Base-by-base conservation (phyloP, 2,797 vertebrate genomes). In the Miichthys miiuy region DNA sequence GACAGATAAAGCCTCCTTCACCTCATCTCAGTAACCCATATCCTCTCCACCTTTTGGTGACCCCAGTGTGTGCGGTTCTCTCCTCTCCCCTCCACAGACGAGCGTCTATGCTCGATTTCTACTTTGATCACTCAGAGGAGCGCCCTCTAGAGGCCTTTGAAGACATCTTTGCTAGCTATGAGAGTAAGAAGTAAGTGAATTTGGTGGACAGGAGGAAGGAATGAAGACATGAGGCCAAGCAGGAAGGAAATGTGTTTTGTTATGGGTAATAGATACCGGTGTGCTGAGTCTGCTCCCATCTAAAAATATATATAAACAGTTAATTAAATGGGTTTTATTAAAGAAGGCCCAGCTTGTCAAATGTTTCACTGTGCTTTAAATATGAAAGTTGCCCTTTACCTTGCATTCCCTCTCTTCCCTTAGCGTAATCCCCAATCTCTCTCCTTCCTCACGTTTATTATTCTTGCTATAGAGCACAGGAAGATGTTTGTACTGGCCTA, bases 131-230 rank as follows among this genome's bases (percentile, higher is more conserved):
- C 93, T 97, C 97, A 96, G 97, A 97, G 95, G 98, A 99, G 94
- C 96, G 96, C 95, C 95, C 96, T 96, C 95, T 98, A 96, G 97
- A 97, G 96, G 95, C 96, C 94, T 98, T 99, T 89, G 98, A 99
- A 95, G 98, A 99, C 97, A 97, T 99, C 97, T 96, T 99, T 97
- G 96, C 96, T 97, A 97, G 96, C 94, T 98, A 95, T 97, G 97
- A 98, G 94, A 98, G 92, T 96, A 99, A 97, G 94, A 99, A 99
- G 98, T 98, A 98, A 99, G 98, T 98, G 95, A 93, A 90, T 90
- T 69, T 87, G 85, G 77, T 88, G 80, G 79, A 85, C 65, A 81
- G 87, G 79, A 85, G 48, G 72, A 77, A 79, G 34, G 52, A 83
- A 77, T 83, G 83, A 88, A 89, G 72, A 81, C 82, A 89, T 23